phyloP scores from a whole-genome alignment of 2,888 invertebrate genomes.

The Pasiphila rectangulata region DNA sequence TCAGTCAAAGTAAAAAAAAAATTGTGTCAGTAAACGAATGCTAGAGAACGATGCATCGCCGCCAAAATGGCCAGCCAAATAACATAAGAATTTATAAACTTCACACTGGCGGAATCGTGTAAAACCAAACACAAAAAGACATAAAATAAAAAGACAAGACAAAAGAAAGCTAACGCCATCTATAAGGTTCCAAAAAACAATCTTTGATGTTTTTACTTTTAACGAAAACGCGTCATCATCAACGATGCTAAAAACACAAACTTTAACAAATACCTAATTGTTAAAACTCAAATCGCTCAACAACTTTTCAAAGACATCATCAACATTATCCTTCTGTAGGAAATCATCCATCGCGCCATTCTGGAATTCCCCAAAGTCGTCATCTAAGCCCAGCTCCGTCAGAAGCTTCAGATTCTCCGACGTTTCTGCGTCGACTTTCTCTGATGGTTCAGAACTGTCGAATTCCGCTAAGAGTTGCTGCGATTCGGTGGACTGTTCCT shows the following conservation, averaged over 20 bases:
- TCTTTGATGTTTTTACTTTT: too few species aligned
- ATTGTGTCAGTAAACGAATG: too few species aligned
- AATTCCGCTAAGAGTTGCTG: constrained; percentile 64
- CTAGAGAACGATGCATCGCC: too few species aligned
- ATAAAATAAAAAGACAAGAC: too few species aligned
- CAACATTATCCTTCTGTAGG: constrained; percentile 44
- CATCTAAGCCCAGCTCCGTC: constrained; percentile 80
- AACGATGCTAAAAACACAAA: background rate
- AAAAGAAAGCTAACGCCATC: too few species aligned
- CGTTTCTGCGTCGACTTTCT: constrained; percentile 43
- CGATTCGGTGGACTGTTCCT: constrained; percentile 60
- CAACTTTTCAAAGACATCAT: constrained; percentile 67
- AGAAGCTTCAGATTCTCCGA: constrained; percentile 68
- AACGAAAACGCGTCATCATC: background rate
- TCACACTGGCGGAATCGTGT: too few species aligned
- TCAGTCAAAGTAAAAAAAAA: too few species aligned
- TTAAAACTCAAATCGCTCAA: constrained; percentile 61
- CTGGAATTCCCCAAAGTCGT: constrained; percentile 75
- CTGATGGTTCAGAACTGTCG: constrained; percentile 34
- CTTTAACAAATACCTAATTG: constrained; percentile 37
- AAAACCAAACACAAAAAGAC: too few species aligned
- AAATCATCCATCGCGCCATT: constrained; percentile 62
- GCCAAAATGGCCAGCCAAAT: too few species aligned
- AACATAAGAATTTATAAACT: too few species aligned
- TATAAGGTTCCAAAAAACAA: too few species aligned